Conservation (phyloP, 2,797 vertebrate species). For the Phylloscopus collybita region DNA sequence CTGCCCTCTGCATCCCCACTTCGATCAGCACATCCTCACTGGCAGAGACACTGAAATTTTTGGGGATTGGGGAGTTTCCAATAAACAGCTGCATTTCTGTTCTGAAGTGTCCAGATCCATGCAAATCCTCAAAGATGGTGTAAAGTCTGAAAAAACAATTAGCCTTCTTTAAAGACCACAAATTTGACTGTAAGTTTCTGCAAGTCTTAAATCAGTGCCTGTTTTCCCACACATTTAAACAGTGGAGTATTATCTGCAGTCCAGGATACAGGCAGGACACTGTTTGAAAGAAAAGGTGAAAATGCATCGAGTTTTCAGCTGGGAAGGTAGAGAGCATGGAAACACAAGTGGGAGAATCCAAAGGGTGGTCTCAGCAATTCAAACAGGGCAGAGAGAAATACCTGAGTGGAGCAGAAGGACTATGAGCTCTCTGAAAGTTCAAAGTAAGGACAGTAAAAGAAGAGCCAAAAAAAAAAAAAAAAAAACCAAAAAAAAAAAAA, state of each 20-base stretch:
- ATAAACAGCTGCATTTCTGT: conserved; percentile 85
- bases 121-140: conserved; percentile 79
- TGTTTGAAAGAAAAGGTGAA: neutral
- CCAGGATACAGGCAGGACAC: neutral
- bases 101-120: conserved; percentile 81
- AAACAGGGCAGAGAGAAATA: neutral
- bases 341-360: neutral
- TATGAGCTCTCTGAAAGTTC: neutral
- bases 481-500: neutral
- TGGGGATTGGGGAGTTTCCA: conserved; percentile 79
- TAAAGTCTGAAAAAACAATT: conserved; percentile 76
- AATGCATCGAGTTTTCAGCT: neutral
- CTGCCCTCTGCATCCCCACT: conserved; percentile 82
- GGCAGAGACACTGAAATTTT: conserved; percentile 83
- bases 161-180: neutral
- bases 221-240: neutral
- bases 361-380: neutral
- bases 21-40: conserved; percentile 83
- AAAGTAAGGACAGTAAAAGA: neutral
- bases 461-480: neutral
- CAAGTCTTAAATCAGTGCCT: neutral
- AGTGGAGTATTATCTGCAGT: neutral
- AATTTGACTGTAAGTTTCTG: neutral
- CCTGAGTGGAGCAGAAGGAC: neutral
- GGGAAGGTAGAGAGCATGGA: neutral